A percentile compares a stretch with the other conserved stretches of the same genome.
Evolutionary conservation across 92 coral and sea anemone species (phyloP).

Genomic region (Palythoa grandis): DNA sequence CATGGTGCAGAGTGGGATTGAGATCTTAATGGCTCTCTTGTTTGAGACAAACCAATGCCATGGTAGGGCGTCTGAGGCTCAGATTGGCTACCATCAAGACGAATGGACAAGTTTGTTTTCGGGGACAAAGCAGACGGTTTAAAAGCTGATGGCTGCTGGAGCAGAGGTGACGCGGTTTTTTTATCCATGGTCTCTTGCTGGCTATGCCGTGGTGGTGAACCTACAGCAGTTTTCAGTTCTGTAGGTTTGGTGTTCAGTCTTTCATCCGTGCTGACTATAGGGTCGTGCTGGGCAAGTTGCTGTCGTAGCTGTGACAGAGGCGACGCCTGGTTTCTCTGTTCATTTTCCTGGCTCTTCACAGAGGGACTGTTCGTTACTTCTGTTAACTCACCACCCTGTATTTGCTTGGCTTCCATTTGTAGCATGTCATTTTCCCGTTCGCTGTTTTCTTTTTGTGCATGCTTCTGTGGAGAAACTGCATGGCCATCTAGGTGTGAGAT

Average conservation of each 20-base stretch:
- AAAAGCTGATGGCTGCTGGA: constrained; percentile 88
- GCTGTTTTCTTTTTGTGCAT: background rate
- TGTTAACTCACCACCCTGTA: background rate
- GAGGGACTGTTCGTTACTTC: background rate
- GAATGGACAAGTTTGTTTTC: constrained; percentile 56
- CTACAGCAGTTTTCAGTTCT: constrained; percentile 9
- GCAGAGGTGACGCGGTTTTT: constrained; percentile 31
- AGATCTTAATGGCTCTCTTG: constrained; percentile 39
- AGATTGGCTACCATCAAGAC: constrained; percentile 71
- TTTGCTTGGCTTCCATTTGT: background rate
- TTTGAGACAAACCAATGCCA: constrained; percentile 41
- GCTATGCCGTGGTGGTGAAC: background rate
- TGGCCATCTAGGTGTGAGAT: background rate
- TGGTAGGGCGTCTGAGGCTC: constrained; percentile 80
- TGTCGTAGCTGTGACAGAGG: constrained; percentile 40
- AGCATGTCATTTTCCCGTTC: background rate
- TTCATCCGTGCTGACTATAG: background rate
- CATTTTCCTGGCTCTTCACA: background rate
- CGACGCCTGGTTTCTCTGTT: constrained; percentile 11
- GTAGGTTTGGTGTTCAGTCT: constrained; percentile 1
- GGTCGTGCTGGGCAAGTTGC: constrained; percentile 35
- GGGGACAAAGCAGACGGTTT: constrained; percentile 73
- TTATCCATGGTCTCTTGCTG: constrained; percentile 26
- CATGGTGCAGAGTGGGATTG: constrained; percentile 75
- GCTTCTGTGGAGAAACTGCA: background rate